These are phyloP conservation scores for Lordiphosa collinella DNA, from an alignment of 1,140 invertebrate genomes.

Conservation along the genomic window DNA sequence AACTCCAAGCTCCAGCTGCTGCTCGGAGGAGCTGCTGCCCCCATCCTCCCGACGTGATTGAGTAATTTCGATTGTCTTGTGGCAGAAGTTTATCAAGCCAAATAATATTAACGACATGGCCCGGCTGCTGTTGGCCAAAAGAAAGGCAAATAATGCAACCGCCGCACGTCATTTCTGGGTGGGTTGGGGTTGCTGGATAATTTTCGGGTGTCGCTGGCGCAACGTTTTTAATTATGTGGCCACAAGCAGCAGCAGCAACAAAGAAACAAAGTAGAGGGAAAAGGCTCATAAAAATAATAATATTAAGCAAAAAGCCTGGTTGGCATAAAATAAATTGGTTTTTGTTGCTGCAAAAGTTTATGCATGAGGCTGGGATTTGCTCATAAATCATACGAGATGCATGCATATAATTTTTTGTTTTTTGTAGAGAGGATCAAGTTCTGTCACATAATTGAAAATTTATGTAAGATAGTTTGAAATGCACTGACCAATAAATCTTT, in stretches of 20 bases:
- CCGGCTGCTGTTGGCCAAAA: conserved; percentile 58
- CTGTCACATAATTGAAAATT: no score
- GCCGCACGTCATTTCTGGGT: conserved; percentile 73
- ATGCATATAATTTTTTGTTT: no score
- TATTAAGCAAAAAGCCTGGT: conserved; percentile 8
- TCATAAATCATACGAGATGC: no score
- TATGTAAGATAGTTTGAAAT: no score
- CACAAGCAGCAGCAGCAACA: conserved; percentile 13
- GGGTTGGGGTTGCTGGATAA: conserved; percentile 28
- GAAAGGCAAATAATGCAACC: conserved; percentile 72
- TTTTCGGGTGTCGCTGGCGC: conserved; percentile 47
- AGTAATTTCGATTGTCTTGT: conserved; percentile 78
- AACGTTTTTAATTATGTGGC: conserved; percentile 69
- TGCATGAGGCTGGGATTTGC: background rate
- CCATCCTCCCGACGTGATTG: conserved; percentile 53
- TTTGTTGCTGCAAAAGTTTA: conserved; percentile 9
- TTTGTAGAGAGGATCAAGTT: no score
- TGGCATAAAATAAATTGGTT: conserved; percentile 52
- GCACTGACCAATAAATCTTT: no score
- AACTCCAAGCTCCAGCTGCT: background rate
- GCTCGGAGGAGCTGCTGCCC: conserved; percentile 6
- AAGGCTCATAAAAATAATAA: conserved; percentile 22
- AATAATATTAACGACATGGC: conserved; percentile 76
- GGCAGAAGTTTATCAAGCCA: conserved; percentile 76
- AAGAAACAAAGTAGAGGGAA: background rate